phyloP scores from a whole-genome alignment of 2,888 invertebrate genomes.

The Exephanes ischioxanthus region DNA sequence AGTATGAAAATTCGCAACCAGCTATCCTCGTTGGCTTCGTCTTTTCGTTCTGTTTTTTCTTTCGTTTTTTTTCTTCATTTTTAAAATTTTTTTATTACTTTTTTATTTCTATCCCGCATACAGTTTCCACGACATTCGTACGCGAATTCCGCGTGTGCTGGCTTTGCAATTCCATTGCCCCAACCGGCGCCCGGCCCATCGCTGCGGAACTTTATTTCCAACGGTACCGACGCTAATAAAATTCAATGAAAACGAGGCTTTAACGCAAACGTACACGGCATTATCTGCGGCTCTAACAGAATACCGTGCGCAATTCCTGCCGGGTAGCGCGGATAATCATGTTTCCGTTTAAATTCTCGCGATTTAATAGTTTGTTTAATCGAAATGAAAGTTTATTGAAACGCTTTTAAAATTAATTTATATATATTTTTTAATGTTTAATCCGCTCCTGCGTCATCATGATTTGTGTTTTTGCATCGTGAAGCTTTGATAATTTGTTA shows the following conservation, averaged over 20 bases:
- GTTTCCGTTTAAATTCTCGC: neutral
- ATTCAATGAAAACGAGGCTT: conserved; percentile 27
- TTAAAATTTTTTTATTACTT: neutral
- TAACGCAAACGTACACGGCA: conserved; percentile 9
- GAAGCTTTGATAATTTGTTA: neutral
- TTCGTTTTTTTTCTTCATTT: neutral
- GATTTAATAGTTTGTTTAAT: conserved; percentile 8
- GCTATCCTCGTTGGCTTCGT: conserved; percentile 2
- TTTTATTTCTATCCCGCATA: neutral
- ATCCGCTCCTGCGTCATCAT: neutral
- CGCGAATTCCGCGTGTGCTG: neutral
- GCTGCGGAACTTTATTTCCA: conserved; percentile 4
- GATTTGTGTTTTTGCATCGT: neutral
- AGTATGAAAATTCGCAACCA: conserved; percentile 8
- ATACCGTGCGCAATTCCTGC: neutral
- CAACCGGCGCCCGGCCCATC: neutral
- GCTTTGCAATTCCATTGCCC: conserved; percentile 8
- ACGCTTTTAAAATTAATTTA: neutral
- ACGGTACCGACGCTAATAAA: conserved; percentile 18
- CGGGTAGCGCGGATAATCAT: conserved; percentile 1
- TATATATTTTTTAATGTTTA: neutral
- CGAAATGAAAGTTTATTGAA: conserved; percentile 11
- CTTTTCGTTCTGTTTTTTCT: neutral
- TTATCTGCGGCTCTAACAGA: conserved; percentile 4
- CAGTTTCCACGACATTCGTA: neutral